Base-by-base conservation (phyloP, 2,797 vertebrate species). In the Nothura maculosa region DNA sequence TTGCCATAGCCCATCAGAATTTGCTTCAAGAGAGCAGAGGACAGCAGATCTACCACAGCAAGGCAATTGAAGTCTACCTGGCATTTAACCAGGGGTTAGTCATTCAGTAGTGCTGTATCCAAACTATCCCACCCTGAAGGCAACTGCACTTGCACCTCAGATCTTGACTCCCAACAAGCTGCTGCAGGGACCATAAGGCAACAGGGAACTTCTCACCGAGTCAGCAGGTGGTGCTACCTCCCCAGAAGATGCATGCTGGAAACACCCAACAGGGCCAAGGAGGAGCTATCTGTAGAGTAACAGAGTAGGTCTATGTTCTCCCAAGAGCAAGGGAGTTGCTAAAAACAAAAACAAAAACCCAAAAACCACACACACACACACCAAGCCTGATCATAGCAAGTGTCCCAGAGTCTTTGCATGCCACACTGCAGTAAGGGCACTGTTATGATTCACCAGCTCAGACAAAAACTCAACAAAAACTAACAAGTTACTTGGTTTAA, bases 151-250 rank as follows among this genome's bases (percentile, higher is more conserved):
- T 1, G 5, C 4, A 1, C 9, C 5, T 0, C 2, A 25, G 62
- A 48, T 72, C 55, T 1, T 1, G n/a, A 12, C 42, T 36, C 27
- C 5, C 7, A 8, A 24, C 30, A 42, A 30, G 13, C 14, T 45
- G n/a, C 36, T 43, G n/a, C 2, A 14, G 3, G 4, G 2, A 58
- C 22, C 38, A 9, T 7, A 54, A 30, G 40, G 32, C 9, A 27
- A 9, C 25, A 19, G 28, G 76, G 72, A 92, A 73, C 52, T 63
- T 12, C 55, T 48, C 72, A 42, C 38, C 60, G 73, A 79, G 88
- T 64, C 93, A 85, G 70, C 78, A 85, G 82, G 87, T 85, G 85
- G 92, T 89, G 68, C 58, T 64, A 69, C 79, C 68, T 80, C 82
- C 19, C 43, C 20, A 25, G 34, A 19, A 78, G 40, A 88, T 25